phyloP scores from a whole-genome alignment of 2,888 invertebrate genomes.

The Agonopterix alstromeriana region DNA sequence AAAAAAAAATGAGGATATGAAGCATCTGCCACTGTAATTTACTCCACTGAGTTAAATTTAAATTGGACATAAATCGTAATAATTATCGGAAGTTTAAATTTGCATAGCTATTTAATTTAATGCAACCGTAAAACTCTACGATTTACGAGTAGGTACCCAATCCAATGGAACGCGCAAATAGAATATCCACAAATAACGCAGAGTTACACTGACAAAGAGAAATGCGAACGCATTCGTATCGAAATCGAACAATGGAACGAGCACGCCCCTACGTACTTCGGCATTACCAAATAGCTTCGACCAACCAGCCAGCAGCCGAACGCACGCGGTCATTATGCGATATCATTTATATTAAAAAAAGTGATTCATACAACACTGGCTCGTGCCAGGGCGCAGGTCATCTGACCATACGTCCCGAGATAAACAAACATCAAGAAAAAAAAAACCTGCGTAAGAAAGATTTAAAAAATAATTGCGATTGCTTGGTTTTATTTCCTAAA shows the following conservation, averaged over 20 bases:
- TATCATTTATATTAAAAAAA: conserved; percentile 27
- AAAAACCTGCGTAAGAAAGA: background rate
- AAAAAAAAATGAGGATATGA: too few relatives aligned
- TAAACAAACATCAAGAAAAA: conserved; percentile 1
- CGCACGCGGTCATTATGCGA: conserved; percentile 16
- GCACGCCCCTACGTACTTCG: background rate
- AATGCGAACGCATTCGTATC: too few relatives aligned
- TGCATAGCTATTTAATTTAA: too few relatives aligned
- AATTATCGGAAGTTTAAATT: too few relatives aligned
- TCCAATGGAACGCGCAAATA: too few relatives aligned
- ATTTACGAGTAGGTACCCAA: too few relatives aligned
- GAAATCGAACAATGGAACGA: conserved; percentile 4
- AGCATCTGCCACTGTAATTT: too few relatives aligned
- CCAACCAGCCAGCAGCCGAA: conserved; percentile 2
- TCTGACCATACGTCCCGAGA: conserved; percentile 4
- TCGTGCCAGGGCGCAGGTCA: conserved; percentile 6
- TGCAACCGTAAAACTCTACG: too few relatives aligned
- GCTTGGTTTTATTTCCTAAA: background rate
- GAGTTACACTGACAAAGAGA: too few relatives aligned
- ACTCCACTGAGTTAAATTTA: too few relatives aligned
- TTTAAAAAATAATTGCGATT: background rate
- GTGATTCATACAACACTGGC: conserved; percentile 16
- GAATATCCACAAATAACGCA: too few relatives aligned
- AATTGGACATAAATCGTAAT: too few relatives aligned
- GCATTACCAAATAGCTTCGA: conserved; percentile 6